Base-by-base conservation (phyloP, 2,113 vertebrate species). In the Ammodytes marinus region DNA sequence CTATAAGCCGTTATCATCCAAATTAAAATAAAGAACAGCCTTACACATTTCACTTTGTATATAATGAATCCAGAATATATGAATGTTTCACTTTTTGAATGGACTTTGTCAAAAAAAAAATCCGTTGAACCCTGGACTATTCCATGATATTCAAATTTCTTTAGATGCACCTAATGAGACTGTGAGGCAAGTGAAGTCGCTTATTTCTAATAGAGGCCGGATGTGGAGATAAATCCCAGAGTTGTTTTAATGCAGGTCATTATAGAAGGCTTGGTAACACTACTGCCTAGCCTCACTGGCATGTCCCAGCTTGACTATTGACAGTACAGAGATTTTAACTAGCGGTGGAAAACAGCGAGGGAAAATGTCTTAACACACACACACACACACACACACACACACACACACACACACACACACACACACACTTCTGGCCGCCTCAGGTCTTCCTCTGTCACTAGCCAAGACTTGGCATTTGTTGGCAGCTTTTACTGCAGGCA, bases 301-400 rank as follows among this genome's bases (percentile, higher is more conserved):
- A 19, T 4, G 75, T 85, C 86, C 55, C 67, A 49, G 82, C 75
- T 76, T 69, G 82, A 88, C 74, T 4, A 1, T 70, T 17, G 54
- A 60, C 61, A 6, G 35, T 14, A 13, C 75, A 50, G 84, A 71
- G 71, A 43, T 71, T 42, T 60, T 55, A 43, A 61, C 67, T 71
- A 76, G 75, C 74, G 75, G 10, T 5, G 6, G 47, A 27, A 27
- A 58, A 65, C 49, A 57, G 49, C 12, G 49, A 35, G 58, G 35
- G 57, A 69, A 39, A 13, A 4, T 27, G 12, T 17, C 39, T 40
- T 4, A 45, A 65, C 55, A 37, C 50, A 12, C 27, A 27, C 27
- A 27, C 27, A 27, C 27, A 27, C 27, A 27, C 27, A 27, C 27
- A 27, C 27, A 27, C 27, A 27, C 27, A 27, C 27, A 27, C 27